Percentiles rank a stretch among this genome's conserved stretches.
Evolutionary conservation across 2,888 invertebrate species (phyloP).

Genomic region (Eumerus sabulonum): DNA sequence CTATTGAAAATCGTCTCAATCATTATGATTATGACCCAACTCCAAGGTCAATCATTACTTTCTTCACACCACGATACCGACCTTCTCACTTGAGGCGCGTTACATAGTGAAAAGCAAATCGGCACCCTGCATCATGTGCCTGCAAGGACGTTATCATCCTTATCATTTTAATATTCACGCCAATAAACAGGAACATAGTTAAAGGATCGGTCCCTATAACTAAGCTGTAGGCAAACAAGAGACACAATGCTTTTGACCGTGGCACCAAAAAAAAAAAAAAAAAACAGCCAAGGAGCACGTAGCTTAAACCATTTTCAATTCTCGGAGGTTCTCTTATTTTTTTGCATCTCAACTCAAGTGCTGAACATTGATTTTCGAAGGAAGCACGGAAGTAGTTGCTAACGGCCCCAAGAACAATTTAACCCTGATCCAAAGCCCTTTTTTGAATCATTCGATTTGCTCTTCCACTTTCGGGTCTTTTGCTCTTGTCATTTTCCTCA

Average conservation of each 20-base stretch:
- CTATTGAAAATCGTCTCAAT: not conserved
- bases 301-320: conserved; percentile 9
- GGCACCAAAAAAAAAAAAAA: conserved; percentile 39
- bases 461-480: too few relatives aligned
- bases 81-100: conserved; percentile 8
- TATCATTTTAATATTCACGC: not conserved
- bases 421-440: conserved; percentile 55
- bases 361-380: conserved; percentile 35
- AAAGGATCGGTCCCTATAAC: conserved; percentile 12
- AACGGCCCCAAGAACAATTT: conserved; percentile 23
- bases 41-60: conserved; percentile 1
- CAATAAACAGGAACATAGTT: not conserved
- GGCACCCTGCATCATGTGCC: not conserved
- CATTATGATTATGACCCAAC: not conserved
- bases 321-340: too few relatives aligned
- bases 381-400: conserved; percentile 10
- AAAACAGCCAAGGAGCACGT: conserved; percentile 20
- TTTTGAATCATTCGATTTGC: conserved; percentile 6
- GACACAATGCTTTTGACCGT: conserved; percentile 37
- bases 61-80: conserved; percentile 9
- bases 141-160: conserved; percentile 12
- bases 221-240: conserved; percentile 37
- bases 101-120: conserved; percentile 2
- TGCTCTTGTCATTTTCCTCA: too few relatives aligned
- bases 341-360: conserved; percentile 31